Conservation (phyloP, 2,113 vertebrate species). For the Pao palembangensis region DNA sequence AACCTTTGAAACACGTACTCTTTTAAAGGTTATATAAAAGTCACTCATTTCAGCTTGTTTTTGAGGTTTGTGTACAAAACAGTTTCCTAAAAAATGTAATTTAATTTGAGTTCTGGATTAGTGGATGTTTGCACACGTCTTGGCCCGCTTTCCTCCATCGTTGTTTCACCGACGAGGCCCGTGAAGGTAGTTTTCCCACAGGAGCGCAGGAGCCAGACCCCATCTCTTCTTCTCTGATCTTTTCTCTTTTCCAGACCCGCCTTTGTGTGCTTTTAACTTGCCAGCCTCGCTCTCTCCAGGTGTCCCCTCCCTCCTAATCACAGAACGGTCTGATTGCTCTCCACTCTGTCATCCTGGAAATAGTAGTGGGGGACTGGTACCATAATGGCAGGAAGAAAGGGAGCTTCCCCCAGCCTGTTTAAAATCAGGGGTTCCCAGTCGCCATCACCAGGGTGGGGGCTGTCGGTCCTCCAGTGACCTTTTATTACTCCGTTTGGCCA, state of each 20-base stretch:
- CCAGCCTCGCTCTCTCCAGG: slow-evolving; percentile 18
- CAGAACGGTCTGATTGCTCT: slow-evolving; percentile 4
- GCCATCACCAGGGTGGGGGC: slow-evolving; percentile 1
- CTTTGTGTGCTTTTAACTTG: slow-evolving; percentile 32
- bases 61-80: too few species aligned
- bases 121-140: too few species aligned
- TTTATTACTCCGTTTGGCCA: slow-evolving; percentile 8
- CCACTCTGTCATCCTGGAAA: slow-evolving; percentile 44
- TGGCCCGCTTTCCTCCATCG: too few species aligned
- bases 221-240: slow-evolving; percentile 23
- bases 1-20: too few species aligned
- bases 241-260: slow-evolving; percentile 14
- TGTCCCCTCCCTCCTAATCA: slow-evolving; percentile 33
- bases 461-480: slow-evolving; percentile 7
- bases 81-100: too few species aligned
- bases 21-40: too few species aligned
- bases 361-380: background rate
- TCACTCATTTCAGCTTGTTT: too few species aligned
- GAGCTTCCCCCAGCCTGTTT: too few species aligned
- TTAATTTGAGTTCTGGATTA: too few species aligned
- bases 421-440: background rate
- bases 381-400: background rate
- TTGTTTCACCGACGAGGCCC: too few species aligned
- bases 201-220: background rate
- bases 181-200: too few species aligned